Base-by-base conservation (phyloP, 2,113 vertebrate species). In the Hydrolagus affinis region DNA sequence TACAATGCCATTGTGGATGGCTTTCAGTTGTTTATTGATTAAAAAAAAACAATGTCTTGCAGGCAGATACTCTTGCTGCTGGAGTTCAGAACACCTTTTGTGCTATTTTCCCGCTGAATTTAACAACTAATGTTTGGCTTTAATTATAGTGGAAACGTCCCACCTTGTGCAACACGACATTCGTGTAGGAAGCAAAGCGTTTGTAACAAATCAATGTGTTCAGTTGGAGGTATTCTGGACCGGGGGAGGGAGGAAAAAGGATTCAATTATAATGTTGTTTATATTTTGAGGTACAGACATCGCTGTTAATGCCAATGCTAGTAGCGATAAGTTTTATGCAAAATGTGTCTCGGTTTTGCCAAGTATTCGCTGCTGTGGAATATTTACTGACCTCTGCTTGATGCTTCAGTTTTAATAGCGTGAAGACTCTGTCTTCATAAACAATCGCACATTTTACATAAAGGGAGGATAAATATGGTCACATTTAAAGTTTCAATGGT, bases 371-470 rank as follows among this genome's bases (percentile, higher is more conserved):
- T 83, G 77, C 25, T 80, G 62, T 66, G 62, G 62, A 66, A 83
- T 30, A 66, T 83, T 9, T 83, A 83, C 25, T 83, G 59, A 83
- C 77, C 77, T 62, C 30, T 32, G 62, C 78, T 64, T 19, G 60
- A 25, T 68, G 78, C 78, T 83, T 83, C 60, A 83, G 14, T 68
- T 83, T 66, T 83, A 83, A 83, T 62, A 30, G 73, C 32, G 56
- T 21, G 73, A 75, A 44, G 32, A 32, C 62, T 28, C 10, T 30
- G 66, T 66, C 78, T 83, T 66, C 60, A 83, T 83, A 66, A 66
- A 62, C 62, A 83, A 68, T 68, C 62, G 15, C 60, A 62, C 57
- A 62, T 83, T 83, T 66, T 83, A 83, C 30, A 59, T 83, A 83
- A 80, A 83, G 62, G 28, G 28, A 83, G 9, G 28, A 66, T 15